Evolutionary conservation across 2,797 vertebrate genomes (phyloP), one percentile per base, ranked within the genome.

Genomic region (Enteromius paludinosus): DNA sequence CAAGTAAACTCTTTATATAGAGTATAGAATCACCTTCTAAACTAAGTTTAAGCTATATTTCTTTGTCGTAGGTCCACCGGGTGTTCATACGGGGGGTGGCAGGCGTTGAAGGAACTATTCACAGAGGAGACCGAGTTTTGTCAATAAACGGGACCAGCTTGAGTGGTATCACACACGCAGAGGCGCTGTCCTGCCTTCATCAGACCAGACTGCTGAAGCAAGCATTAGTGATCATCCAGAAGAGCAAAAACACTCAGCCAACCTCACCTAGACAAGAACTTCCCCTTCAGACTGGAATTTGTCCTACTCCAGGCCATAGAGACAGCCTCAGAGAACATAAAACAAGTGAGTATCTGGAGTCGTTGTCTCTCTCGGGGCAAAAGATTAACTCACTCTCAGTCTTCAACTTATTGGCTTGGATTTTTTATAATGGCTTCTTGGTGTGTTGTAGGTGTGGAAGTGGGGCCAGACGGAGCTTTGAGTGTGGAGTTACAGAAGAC

Each of bases 71-170:
- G 98, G 95, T 99, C 54, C 97, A 98, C 90, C 96, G 97, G 81
- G 96, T 99, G 76, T 98, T 98, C 92, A 93, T 92, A 81, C 96
- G 95, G 90, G 97, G 97, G 52, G 92, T 93, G 6, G 96, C 97
- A 15, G 93, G 93, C 85, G 91, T 94, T 47, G 97, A 98, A 92
- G 96, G 96, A 59, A 96, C 96, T 30, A 92, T 98, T 87, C 93
- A 91, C 89, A 93, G 90, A 65, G 97, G 97, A 49, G 97, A 99
- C 90, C 79, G 89, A 79, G 91, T 98, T 85, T 84, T 98, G 52
- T 98, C 96, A 1, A 92, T 98, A 88, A 99, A 98, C 28, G 96
- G 96, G 47, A 89, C 85, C 41, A 92, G 89, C 56, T 81, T 99
- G 75, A 90, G 92, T 0, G 95, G 92, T 38, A 95, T 93, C 45